Conservation (phyloP, 2,113 vertebrate species). For the Notiomystis cincta region DNA sequence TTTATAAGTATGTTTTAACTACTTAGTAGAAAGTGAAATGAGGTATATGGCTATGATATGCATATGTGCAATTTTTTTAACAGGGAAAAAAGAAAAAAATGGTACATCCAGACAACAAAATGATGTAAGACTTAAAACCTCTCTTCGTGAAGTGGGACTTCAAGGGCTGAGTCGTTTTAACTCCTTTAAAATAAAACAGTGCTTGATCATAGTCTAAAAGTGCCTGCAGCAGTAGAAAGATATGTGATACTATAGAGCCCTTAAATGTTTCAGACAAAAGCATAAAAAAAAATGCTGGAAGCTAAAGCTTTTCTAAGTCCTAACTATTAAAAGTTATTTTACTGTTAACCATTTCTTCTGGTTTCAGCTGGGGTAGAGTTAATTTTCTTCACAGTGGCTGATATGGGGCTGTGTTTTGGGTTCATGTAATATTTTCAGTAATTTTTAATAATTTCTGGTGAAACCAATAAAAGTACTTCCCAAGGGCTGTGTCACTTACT, state of each 20-base stretch:
- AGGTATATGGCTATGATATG: not conserved
- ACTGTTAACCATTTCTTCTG: not conserved
- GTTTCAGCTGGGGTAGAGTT: not conserved
- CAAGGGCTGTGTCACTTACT: not conserved
- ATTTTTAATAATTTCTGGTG: not conserved
- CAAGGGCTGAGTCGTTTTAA: not conserved
- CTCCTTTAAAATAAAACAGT: not conserved
- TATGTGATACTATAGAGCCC: not conserved
- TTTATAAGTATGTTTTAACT: not conserved
- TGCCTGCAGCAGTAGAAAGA: not conserved
- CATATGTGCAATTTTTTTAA: not conserved
- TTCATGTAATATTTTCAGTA: not conserved
- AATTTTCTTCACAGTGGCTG: not conserved
- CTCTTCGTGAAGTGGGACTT: not conserved
- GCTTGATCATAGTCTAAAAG: not conserved
- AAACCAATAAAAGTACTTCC: not conserved
- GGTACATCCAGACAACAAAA: not conserved
- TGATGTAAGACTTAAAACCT: not conserved
- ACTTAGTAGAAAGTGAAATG: not conserved
- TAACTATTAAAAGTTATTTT: not conserved
- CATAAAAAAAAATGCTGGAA: not conserved
- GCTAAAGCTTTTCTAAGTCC: not conserved
- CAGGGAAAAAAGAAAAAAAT: accelerated
- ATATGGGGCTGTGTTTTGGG: not conserved
- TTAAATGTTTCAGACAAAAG: not conserved